Percentiles rank a stretch among this genome's conserved stretches.
Evolutionary conservation across 64 coral and sea anemone genomes (phyloP).

Genomic region (Hydrozoanthus tunicans): DNA sequence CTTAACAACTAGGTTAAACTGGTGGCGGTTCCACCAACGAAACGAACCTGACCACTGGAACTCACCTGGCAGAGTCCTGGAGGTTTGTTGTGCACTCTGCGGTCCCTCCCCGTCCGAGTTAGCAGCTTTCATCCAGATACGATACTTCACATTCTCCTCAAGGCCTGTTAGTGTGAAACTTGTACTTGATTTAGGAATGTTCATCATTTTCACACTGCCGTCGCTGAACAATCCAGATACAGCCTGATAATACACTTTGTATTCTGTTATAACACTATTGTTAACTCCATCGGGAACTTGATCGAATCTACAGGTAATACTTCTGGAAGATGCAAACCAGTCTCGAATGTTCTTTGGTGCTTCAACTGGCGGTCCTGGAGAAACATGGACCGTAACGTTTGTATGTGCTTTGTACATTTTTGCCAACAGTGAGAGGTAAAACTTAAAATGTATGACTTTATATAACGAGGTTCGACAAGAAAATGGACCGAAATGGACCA

Average conservation of each 20-base stretch:
- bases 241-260: conserved; percentile 7
- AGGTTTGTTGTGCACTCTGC: not conserved
- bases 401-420: too few species aligned
- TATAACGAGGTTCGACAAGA: too few species aligned
- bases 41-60: not conserved
- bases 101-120: not conserved
- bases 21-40: too few species aligned
- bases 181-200: not conserved
- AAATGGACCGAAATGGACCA: too few species aligned
- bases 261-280: not conserved
- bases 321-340: too few species aligned
- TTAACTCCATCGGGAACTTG: not conserved
- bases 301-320: not conserved
- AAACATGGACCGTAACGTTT: too few species aligned
- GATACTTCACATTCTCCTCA: not conserved
- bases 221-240: not conserved
- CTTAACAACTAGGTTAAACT: too few species aligned
- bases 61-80: not conserved
- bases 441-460: too few species aligned
- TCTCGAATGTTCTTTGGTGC: too few species aligned
- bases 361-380: too few species aligned
- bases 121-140: not conserved
- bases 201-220: not conserved
- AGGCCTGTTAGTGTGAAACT: not conserved
- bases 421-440: too few species aligned